These are phyloP conservation scores for Pteronura brasiliensis DNA, from an alignment of 2,113 vertebrate species.

Conservation along the genomic window DNA sequence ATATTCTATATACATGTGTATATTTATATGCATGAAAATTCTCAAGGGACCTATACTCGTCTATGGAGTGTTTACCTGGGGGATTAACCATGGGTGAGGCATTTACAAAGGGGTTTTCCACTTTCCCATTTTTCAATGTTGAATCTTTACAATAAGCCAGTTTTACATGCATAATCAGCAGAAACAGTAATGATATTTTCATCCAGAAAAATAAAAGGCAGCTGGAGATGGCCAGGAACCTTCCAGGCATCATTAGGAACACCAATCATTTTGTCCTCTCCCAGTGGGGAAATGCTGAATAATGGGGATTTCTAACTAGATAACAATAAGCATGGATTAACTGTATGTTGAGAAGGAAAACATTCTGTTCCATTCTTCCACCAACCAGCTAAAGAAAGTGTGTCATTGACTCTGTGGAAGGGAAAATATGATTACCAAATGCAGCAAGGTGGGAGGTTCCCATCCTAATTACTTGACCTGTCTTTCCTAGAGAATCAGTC, in stretches of 20 bases:
- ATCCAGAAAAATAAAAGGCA: not conserved
- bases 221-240: not conserved
- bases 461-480: not conserved
- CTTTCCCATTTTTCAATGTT: not conserved
- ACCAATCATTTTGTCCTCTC: not conserved
- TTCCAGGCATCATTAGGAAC: not conserved
- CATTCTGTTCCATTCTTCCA: not conserved
- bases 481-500: not conserved
- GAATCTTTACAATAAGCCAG: not conserved
- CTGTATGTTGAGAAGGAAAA: not conserved
- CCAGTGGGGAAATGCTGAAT: not conserved
- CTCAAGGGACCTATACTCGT: not conserved
- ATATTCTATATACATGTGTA: not conserved
- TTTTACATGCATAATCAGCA: not conserved
- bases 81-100: not conserved
- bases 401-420: not conserved
- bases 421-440: not conserved
- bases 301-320: not conserved
- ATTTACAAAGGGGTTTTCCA: not conserved
- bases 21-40: not conserved
- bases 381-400: not conserved
- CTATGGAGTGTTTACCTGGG: not conserved
- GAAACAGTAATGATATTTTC: not conserved
- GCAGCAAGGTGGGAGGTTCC: not conserved
- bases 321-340: not conserved